Evolutionary conservation across 2,113 vertebrate genomes (phyloP).

Genomic region (Aegotheles bennettii): DNA sequence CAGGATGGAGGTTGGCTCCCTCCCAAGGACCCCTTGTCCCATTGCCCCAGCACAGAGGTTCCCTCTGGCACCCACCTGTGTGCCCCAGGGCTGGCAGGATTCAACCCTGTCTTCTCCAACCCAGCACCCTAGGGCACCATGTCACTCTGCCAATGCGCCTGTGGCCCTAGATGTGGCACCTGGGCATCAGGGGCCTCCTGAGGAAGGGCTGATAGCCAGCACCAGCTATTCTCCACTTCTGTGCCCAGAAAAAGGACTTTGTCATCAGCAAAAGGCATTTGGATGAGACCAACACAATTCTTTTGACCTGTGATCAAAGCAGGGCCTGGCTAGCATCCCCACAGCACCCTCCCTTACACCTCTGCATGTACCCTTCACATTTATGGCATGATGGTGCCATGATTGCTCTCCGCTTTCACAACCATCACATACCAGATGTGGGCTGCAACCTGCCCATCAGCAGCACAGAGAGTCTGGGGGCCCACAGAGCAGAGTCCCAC

Average conservation of each 20-base stretch:
- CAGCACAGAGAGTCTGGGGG: neutral
- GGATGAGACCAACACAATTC: neutral
- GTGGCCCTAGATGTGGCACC: neutral
- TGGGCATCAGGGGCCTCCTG: neutral
- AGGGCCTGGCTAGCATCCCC: neutral
- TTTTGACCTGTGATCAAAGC: neutral
- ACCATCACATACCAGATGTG: fast-evolving
- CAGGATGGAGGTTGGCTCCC: fast-evolving
- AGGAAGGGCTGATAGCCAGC: neutral
- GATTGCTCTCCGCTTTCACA: neutral
- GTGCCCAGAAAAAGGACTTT: neutral
- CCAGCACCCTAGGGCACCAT: fast-evolving
- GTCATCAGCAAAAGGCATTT: neutral
- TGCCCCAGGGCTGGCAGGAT: neutral
- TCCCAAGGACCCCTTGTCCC: neutral
- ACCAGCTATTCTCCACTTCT: neutral
- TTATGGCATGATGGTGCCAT: neutral
- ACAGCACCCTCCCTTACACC: neutral
- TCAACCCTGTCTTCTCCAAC: neutral
- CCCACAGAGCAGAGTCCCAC: neutral
- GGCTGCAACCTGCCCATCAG: neutral
- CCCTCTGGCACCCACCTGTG: fast-evolving
- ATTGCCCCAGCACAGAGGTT: neutral
- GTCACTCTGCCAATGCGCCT: neutral
- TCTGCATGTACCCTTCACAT: fast-evolving